These are phyloP conservation scores for Atherinosoma microstoma DNA, from an alignment of 2,797 vertebrate genomes.

Conservation along the genomic window DNA sequence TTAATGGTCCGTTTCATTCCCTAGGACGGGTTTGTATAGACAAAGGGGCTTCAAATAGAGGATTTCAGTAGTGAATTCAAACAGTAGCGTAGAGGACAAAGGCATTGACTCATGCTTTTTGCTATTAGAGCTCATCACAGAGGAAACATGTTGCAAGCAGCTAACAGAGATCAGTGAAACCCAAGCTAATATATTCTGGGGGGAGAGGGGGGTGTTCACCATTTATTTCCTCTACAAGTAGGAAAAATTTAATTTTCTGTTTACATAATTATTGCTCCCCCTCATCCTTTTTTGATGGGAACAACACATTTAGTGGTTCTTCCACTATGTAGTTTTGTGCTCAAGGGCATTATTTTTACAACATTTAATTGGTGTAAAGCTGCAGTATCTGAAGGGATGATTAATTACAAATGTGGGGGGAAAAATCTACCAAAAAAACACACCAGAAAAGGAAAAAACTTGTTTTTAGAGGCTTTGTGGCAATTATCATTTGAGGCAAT, in stretches of 20 bases:
- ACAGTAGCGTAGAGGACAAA: slow-evolving; percentile 66
- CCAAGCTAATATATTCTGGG: slow-evolving; percentile 49
- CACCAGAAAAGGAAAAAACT: slow-evolving; percentile 20
- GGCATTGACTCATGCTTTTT: slow-evolving; percentile 52
- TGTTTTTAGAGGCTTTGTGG: slow-evolving; percentile 66
- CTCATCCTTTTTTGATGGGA: slow-evolving; percentile 59
- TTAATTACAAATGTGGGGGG: slow-evolving; percentile 68
- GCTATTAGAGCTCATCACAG: slow-evolving; percentile 66
- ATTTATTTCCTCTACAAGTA: slow-evolving; percentile 60
- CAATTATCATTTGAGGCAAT: slow-evolving; percentile 76
- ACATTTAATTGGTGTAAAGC: slow-evolving; percentile 72
- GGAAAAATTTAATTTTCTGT: slow-evolving; percentile 72
- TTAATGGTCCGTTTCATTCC: slow-evolving; percentile 77
- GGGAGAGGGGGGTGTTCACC: slow-evolving; percentile 12
- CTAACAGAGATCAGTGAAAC: slow-evolving; percentile 38
- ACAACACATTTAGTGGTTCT: slow-evolving; percentile 59
- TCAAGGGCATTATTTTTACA: slow-evolving; percentile 63
- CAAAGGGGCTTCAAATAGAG: slow-evolving; percentile 68
- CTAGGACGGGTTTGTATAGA: slow-evolving; percentile 61
- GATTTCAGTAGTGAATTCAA: slow-evolving; percentile 69
- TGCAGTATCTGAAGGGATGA: slow-evolving; percentile 61
- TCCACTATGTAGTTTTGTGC: slow-evolving; percentile 47
- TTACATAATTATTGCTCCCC: slow-evolving; percentile 72
- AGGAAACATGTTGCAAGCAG: slow-evolving; percentile 52
- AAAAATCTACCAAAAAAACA: not conserved